A percentile compares a stretch with the other conserved stretches of the same genome.
Conservation (phyloP, 64 coral and sea anemone species). For the Pachyseris speciosa region DNA sequence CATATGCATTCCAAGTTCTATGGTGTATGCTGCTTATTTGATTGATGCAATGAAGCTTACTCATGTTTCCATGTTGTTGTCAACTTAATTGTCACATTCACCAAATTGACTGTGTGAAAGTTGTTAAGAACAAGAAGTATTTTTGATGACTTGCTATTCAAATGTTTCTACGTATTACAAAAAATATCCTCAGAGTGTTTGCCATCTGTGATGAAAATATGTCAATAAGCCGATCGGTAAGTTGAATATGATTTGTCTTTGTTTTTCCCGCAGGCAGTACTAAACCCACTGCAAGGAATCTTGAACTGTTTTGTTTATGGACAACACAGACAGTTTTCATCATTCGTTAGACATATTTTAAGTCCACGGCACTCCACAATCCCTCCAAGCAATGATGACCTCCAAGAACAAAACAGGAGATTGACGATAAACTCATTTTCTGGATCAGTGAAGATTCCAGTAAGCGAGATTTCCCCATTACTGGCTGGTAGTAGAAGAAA, state of each 20-base stretch:
- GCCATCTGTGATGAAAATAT: no score
- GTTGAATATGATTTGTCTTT: background rate
- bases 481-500: background rate
- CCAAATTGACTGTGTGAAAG: no score
- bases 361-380: background rate
- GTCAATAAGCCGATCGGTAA: background rate
- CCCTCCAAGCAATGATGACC: background rate
- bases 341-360: background rate
- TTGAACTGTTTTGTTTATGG: slow-evolving; percentile 91
- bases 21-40: no score
- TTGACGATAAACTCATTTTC: background rate
- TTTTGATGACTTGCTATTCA: no score
- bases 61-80: no score
- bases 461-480: slow-evolving; percentile 24
- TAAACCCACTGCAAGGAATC: slow-evolving; percentile 88
- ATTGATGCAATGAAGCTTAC: no score
- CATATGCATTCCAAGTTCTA: no score
- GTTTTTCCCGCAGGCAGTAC: slow-evolving; percentile 51
- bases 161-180: no score
- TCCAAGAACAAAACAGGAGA: background rate
- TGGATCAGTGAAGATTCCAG: slow-evolving; percentile 17
- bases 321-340: slow-evolving; percentile 37
- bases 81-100: no score
- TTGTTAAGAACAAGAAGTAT: no score
- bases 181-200: no score